Conservation (phyloP, 2,797 vertebrate genomes). For the Trematomus bernacchii region DNA sequence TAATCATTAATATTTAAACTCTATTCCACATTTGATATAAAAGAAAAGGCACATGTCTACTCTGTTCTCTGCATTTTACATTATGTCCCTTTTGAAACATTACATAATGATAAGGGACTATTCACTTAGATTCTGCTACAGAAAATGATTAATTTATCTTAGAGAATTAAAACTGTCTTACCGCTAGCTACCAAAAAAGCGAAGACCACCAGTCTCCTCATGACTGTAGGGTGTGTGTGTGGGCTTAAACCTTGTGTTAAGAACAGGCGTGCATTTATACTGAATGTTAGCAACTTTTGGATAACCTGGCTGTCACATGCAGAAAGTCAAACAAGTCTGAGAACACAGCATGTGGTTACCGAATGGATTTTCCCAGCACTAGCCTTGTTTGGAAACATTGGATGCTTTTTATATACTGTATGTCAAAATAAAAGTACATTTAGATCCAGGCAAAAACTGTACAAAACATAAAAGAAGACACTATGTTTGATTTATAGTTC, state of each 20-base stretch:
- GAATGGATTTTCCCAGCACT: conserved; percentile 61
- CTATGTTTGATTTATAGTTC: neutral
- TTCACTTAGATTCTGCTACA: neutral
- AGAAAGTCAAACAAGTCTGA: conserved; percentile 54
- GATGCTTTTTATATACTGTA: neutral
- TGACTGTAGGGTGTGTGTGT: conserved; percentile 33
- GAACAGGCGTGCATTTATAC: conserved; percentile 58
- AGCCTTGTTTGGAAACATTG: neutral
- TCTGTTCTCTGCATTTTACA: too few species aligned
- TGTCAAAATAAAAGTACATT: conserved; percentile 4
- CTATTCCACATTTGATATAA: too few species aligned
- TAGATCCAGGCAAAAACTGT: neutral
- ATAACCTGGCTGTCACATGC: conserved; percentile 26
- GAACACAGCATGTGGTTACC: conserved; percentile 42
- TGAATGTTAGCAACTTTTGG: conserved; percentile 12
- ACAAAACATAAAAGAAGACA: neutral
- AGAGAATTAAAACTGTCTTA: conserved; percentile 45
- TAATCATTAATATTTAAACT: too few species aligned
- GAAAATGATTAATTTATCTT: neutral
- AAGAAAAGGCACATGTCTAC: too few species aligned
- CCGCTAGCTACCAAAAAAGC: conserved; percentile 43
- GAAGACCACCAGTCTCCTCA: conserved; percentile 61
- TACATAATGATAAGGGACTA: conserved; percentile 4
- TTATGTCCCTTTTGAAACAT: too few species aligned
- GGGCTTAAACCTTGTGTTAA: neutral